Evolutionary conservation across 2,113 vertebrate genomes (phyloP), one percentile per base, ranked within the genome.

Genomic region (Vireo altiloquus): DNA sequence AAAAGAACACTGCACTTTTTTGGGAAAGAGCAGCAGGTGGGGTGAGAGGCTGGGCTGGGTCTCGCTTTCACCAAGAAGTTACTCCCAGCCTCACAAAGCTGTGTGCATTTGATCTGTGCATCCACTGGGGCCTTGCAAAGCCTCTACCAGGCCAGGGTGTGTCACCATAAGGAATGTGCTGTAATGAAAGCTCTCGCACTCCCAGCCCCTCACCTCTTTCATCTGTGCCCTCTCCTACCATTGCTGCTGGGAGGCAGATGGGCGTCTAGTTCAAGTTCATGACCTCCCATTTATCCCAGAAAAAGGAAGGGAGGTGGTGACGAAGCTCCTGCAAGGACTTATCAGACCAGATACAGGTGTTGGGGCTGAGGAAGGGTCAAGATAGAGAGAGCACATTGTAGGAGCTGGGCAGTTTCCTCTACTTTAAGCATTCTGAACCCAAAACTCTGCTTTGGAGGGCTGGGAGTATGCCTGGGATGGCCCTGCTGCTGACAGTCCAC

Each of bases 271-370:
- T 24, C 0, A 1, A 59, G 12, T 80, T 54, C 31, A 60, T 1
- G 2, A 76, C 13, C 22, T 59, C 37, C 28, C 0, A 0, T 35
- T 87, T 69, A 3, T 20, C 39, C 3, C 1, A 3, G 33, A 8
- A 72, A 42, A 78, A 75, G 15, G 60, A 87, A 76, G 28, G 16
- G 11, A 65, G 6, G 23, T 79, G n/a, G 5, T 76, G 28, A 52
- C 22, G 80, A 91, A 71, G 37, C 13, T 81, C 54, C 54, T 82
- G 35, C 53, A 75, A 78, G 28, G 53, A 59, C 33, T 88, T 39
- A 22, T 16, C 4, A 89, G 39, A 78, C 9, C 5, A 77, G n/a
- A 19, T 18, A 63, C 11, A 33, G 8, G 8, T 39, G 10, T 3
- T 44, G 13, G 10, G 25, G 46, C 24, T 6, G 4, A 31, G 27